phyloP scores from a whole-genome alignment of 2,797 vertebrate species.

The Acanthurus lineatus region DNA sequence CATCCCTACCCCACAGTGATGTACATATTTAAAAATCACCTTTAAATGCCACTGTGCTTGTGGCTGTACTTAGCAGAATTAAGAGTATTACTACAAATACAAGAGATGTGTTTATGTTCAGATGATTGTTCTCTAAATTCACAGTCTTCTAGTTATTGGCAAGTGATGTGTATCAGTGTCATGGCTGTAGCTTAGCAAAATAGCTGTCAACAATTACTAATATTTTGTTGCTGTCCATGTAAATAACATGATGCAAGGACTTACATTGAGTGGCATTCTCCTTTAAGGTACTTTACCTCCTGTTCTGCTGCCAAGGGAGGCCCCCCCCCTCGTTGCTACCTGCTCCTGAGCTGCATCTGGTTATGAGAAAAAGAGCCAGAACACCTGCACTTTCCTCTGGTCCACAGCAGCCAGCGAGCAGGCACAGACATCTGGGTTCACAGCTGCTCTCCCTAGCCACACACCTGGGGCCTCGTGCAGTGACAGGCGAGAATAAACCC shows the following conservation, averaged over 20 bases:
- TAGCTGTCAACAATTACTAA: constrained; percentile 30
- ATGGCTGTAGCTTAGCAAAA: constrained; percentile 36
- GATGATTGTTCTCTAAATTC: constrained; percentile 59
- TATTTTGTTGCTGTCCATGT: constrained; percentile 42
- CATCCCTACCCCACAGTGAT: constrained; percentile 30
- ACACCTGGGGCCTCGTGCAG: constrained; percentile 56
- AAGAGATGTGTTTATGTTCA: constrained; percentile 47
- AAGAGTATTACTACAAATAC: constrained; percentile 46
- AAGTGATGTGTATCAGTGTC: constrained; percentile 40
- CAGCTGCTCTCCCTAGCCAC: constrained; percentile 58
- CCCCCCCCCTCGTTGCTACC: constrained; percentile 39
- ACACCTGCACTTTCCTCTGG: constrained; percentile 56
- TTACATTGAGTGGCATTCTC: constrained; percentile 78
- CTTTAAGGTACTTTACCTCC: constrained; percentile 59
- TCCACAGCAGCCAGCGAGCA: constrained; percentile 38
- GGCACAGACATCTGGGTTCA: constrained; percentile 50
- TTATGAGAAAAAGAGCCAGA: constrained; percentile 47
- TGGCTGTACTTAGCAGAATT: constrained; percentile 36
- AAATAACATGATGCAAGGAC: constrained; percentile 58
- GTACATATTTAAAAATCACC: constrained; percentile 36
- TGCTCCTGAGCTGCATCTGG: constrained; percentile 43
- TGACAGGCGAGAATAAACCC: constrained; percentile 45
- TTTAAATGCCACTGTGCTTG: constrained; percentile 26
- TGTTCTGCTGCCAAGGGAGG: constrained; percentile 39
- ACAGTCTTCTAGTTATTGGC: constrained; percentile 72